phyloP scores from a whole-genome alignment of 2,113 vertebrate species.

The Melospiza georgiana region DNA sequence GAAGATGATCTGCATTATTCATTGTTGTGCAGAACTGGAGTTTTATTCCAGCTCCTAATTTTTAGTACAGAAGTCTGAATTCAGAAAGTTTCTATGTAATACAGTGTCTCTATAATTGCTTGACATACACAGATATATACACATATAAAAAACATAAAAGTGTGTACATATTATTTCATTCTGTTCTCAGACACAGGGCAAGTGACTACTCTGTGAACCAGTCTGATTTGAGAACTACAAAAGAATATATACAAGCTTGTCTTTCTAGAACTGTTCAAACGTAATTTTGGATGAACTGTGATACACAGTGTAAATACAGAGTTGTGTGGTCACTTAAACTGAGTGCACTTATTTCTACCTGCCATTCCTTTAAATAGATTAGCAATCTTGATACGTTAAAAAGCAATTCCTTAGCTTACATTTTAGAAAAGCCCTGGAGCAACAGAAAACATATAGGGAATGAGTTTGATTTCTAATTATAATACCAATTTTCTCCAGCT shows the following conservation, averaged over 20 bases:
- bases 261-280: background rate
- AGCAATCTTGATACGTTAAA: background rate
- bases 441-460: background rate
- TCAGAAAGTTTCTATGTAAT: background rate
- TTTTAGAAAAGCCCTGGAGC: slow-evolving; percentile 28
- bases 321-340: background rate
- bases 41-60: background rate
- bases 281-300: background rate
- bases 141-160: background rate
- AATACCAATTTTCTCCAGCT: slow-evolving; percentile 50
- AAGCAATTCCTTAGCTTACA: background rate
- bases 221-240: background rate
- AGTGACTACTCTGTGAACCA: background rate
- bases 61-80: background rate
- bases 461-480: slow-evolving; percentile 53
- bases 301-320: background rate
- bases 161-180: background rate
- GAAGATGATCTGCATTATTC: background rate
- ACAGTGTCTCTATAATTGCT: background rate
- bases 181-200: background rate
- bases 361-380: background rate
- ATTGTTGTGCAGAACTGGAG: background rate
- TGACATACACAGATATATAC: background rate
- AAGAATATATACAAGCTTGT: background rate
- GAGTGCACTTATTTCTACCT: background rate